Evolutionary conservation across 1,140 invertebrate genomes (phyloP).

Genomic region (Bombus superbus): DNA sequence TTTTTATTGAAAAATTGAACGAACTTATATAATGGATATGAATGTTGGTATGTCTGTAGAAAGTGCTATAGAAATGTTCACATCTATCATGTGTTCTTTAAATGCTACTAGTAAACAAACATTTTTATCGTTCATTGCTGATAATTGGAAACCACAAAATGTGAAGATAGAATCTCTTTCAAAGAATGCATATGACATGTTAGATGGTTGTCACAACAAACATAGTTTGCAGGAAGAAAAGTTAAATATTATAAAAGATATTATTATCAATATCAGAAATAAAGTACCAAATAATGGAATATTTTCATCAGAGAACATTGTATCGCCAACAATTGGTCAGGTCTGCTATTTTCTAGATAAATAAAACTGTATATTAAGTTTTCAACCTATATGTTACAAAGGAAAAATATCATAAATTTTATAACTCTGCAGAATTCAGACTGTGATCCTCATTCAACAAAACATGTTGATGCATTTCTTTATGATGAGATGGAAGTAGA

Average conservation of each 20-base stretch:
- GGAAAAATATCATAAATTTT: constrained; percentile 21
- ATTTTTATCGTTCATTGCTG: constrained; percentile 72
- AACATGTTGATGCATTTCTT: constrained; percentile 88
- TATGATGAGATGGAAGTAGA: constrained; percentile 87
- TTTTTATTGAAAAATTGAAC: background rate
- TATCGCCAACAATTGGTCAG: constrained; percentile 81
- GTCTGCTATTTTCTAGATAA: constrained; percentile 66
- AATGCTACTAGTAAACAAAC: constrained; percentile 52
- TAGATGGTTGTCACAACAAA: constrained; percentile 1
- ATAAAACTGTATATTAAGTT: constrained; percentile 2
- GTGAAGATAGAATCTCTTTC: background rate
- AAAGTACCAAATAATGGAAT: constrained; percentile 84
- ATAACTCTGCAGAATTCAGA: constrained; percentile 83
- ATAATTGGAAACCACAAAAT: constrained; percentile 70
- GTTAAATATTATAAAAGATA: constrained; percentile 77
- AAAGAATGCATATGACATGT: background rate
- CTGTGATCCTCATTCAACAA: constrained; percentile 84
- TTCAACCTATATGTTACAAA: background rate
- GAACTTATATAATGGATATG: background rate
- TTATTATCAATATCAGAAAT: constrained; percentile 83
- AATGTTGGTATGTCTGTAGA: background rate
- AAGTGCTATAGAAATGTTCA: constrained; percentile 18
- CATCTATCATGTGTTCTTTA: constrained; percentile 50
- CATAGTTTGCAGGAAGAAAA: constrained; percentile 66
- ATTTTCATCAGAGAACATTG: constrained; percentile 84